Evolutionary conservation across 2,797 vertebrate genomes (phyloP).

Genomic region (Cossypha heuglini): DNA sequence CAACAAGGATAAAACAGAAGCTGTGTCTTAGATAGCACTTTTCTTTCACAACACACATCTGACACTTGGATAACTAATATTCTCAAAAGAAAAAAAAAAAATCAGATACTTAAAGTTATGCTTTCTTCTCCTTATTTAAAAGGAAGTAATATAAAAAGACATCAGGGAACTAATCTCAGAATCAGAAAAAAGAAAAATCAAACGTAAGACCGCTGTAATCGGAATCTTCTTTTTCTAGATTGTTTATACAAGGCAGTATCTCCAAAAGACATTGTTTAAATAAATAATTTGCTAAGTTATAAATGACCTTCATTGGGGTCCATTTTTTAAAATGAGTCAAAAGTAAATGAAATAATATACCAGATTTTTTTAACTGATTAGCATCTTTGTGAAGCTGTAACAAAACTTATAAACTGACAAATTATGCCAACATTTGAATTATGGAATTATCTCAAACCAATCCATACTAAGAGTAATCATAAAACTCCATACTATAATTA

Average conservation of each 20-base stretch:
- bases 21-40: background rate
- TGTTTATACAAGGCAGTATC: background rate
- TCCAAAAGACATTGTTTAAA: background rate
- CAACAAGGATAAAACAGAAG: background rate
- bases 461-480: background rate
- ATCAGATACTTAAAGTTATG: background rate
- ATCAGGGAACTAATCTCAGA: background rate
- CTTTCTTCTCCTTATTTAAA: background rate
- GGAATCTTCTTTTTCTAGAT: background rate
- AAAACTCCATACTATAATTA: background rate
- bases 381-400: background rate
- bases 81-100: background rate
- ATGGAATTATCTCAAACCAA: background rate
- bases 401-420: background rate
- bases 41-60: background rate
- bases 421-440: background rate
- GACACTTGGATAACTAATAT: background rate
- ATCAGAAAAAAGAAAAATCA: background rate
- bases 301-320: accelerated
- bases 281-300: background rate
- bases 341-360: background rate
- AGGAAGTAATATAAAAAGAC: background rate
- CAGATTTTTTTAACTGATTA: background rate
- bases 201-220: background rate
- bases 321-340: background rate